phyloP scores from a whole-genome alignment of 2,888 invertebrate genomes.

The Calephelis perditalis region DNA sequence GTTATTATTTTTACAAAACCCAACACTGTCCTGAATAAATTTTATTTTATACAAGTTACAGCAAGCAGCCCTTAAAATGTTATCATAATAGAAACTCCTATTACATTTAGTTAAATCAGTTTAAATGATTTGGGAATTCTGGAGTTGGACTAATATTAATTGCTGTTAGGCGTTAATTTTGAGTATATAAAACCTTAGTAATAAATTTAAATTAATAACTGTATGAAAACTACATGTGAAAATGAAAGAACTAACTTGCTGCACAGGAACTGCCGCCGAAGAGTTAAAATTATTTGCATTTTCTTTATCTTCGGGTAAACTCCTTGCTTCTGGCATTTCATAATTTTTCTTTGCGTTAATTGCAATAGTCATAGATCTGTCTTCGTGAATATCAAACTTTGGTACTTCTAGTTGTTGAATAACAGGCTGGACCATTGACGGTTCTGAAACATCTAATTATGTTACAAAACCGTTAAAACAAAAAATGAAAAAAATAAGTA shows the following conservation, averaged over 20 bases:
- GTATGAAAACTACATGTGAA: too few species aligned
- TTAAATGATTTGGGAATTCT: too few species aligned
- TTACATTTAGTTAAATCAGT: too few species aligned
- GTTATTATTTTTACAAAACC: too few species aligned
- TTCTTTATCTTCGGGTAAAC: conserved; percentile 58
- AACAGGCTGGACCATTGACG: conserved; percentile 65
- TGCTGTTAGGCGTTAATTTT: too few species aligned
- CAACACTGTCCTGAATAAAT: too few species aligned
- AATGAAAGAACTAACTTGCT: conserved; percentile 42
- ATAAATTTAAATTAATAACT: conserved; percentile 1
- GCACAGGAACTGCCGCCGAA: conserved; percentile 38
- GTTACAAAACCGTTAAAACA: too few species aligned
- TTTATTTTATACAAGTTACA: too few species aligned
- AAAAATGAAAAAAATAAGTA: too few species aligned
- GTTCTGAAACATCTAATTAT: conserved; percentile 39
- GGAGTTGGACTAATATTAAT: too few species aligned
- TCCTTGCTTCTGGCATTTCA: conserved; percentile 44
- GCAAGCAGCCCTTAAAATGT: too few species aligned
- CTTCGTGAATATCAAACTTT: conserved; percentile 71
- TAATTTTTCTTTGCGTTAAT: conserved; percentile 59
- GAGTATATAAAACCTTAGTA: background rate
- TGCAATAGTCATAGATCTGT: conserved; percentile 69
- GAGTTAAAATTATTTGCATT: conserved; percentile 56
- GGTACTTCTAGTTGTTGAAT: conserved; percentile 64
- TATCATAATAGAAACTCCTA: too few species aligned